Conservation (phyloP, 2,797 vertebrate genomes). For the Malacoraja senta region DNA sequence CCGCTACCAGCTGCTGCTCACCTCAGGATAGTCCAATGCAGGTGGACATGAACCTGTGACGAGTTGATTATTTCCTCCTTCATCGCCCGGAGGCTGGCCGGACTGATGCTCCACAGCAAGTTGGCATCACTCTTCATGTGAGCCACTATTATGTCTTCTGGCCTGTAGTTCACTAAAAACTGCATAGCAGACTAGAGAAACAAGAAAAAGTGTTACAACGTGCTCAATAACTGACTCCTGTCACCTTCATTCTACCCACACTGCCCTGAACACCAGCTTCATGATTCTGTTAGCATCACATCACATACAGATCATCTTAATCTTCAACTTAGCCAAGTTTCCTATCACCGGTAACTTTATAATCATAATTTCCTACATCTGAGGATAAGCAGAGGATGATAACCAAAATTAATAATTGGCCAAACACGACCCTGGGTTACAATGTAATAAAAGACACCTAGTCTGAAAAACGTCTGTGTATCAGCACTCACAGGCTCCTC, state of each 20-base stretch:
- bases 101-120: slow-evolving; percentile 61
- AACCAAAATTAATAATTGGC: too few relatives aligned
- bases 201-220: too few relatives aligned
- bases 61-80: slow-evolving; percentile 56
- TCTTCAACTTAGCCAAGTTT: too few relatives aligned
- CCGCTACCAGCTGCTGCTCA: neutral
- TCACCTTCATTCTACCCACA: neutral
- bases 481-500: too few relatives aligned
- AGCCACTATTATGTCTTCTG: slow-evolving; percentile 53
- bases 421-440: too few relatives aligned
- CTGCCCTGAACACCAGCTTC: neutral
- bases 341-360: too few relatives aligned
- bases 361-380: too few relatives aligned
- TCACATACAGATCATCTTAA: too few relatives aligned
- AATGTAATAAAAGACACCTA: too few relatives aligned
- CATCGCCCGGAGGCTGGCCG: slow-evolving; percentile 51
- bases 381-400: too few relatives aligned
- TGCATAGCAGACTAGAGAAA: slow-evolving; percentile 52
- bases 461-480: too few relatives aligned
- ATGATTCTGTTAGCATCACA: too few relatives aligned
- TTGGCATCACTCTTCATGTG: slow-evolving; percentile 63
- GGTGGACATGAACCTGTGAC: slow-evolving; percentile 54
- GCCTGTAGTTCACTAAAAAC: slow-evolving; percentile 57
- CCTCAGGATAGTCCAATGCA: slow-evolving; percentile 58
- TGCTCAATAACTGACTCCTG: neutral